Conservation (phyloP, 2,888 invertebrate genomes). For the Melieria crassipennis region DNA sequence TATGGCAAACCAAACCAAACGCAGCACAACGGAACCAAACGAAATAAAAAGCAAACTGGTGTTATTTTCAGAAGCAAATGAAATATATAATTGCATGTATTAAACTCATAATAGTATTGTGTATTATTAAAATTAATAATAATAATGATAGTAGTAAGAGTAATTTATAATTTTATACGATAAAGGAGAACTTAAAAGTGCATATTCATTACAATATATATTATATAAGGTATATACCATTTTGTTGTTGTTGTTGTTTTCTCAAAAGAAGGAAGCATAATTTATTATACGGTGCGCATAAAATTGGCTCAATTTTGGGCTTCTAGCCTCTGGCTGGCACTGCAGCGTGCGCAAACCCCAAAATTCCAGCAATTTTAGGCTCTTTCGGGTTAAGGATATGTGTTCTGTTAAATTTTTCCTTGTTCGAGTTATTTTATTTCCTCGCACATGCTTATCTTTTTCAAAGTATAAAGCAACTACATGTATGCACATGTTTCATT, state of each 20-base stretch:
- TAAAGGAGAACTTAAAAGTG: neutral
- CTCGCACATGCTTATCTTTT: constrained; percentile 14
- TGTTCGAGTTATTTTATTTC: neutral
- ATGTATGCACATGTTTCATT: constrained; percentile 16
- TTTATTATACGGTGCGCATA: constrained; percentile 3
- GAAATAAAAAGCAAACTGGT: constrained; percentile 22
- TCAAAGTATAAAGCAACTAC: constrained; percentile 30
- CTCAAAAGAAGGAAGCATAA: constrained; percentile 20
- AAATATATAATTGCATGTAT: constrained; percentile 32
- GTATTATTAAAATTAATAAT: neutral
- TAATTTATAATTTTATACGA: neutral
- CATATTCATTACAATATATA: no score
- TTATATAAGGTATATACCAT: constrained; percentile 16
- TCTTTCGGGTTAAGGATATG: constrained; percentile 9
- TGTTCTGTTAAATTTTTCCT: constrained; percentile 11
- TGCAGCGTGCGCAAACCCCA: neutral
- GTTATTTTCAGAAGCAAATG: constrained; percentile 28
- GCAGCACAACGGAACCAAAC: neutral
- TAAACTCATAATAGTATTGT: constrained; percentile 13
- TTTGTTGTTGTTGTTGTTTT: constrained; percentile 11
- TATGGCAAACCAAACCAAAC: constrained; percentile 3
- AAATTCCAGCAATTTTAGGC: constrained; percentile 4
- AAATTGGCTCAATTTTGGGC: neutral
- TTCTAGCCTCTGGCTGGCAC: constrained; percentile 5
- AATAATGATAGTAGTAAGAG: constrained; percentile 16